Conservation (phyloP, 92 coral and sea anemone genomes). For the Phymanthus crucifer region DNA sequence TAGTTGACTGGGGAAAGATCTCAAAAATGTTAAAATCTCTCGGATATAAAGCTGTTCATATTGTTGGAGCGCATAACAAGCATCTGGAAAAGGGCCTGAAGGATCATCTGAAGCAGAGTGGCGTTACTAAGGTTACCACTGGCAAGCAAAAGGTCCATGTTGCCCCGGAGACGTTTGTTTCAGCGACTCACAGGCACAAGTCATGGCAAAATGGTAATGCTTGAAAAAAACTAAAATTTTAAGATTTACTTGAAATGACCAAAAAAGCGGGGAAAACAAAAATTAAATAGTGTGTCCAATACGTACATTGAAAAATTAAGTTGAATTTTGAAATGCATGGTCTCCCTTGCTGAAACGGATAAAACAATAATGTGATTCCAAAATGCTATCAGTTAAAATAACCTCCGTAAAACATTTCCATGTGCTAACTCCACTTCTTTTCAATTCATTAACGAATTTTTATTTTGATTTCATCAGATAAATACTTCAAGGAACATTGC, state of each 20-base stretch:
- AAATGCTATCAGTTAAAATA: too few species aligned
- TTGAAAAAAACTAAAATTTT: neutral
- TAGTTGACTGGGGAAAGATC: slow-evolving; percentile 86
- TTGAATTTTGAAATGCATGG: too few species aligned
- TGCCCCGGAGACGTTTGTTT: slow-evolving; percentile 76
- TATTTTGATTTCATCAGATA: slow-evolving; percentile 45
- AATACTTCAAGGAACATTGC: slow-evolving; percentile 80
- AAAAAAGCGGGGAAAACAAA: too few species aligned
- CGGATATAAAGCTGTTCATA: slow-evolving; percentile 84
- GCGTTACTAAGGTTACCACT: slow-evolving; percentile 42
- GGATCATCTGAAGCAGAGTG: slow-evolving; percentile 73
- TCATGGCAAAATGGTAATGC: slow-evolving; percentile 67
- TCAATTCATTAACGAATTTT: neutral
- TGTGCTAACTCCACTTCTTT: neutral
- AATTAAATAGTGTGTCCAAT: too few species aligned
- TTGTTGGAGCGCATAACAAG: slow-evolving; percentile 74
- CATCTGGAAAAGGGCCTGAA: slow-evolving; percentile 61
- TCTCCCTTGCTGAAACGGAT: too few species aligned
- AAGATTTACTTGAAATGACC: neutral
- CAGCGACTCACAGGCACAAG: slow-evolving; percentile 80
- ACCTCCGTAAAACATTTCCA: neutral
- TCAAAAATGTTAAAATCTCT: slow-evolving; percentile 80
- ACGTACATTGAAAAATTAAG: too few species aligned
- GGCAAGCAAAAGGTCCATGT: slow-evolving; percentile 45
- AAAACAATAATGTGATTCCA: too few species aligned